Percentiles rank a stretch among this genome's conserved stretches.
Conservation (phyloP, 2,113 vertebrate genomes). For the Cyprinodon variegatus region DNA sequence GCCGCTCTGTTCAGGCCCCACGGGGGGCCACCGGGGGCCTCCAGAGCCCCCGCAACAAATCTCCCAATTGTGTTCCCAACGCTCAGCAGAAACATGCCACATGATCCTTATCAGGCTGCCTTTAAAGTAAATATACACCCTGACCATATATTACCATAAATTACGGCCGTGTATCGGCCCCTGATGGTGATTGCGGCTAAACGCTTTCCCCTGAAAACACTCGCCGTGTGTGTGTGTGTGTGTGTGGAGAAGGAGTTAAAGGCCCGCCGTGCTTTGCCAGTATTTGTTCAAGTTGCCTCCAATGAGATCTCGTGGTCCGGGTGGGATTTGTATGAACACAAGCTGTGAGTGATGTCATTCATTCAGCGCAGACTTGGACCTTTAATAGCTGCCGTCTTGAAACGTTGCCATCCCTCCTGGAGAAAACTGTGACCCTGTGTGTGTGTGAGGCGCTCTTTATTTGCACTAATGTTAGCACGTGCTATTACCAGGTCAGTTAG, state of each 20-base stretch:
- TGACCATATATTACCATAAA: slow-evolving; percentile 57
- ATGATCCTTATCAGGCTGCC: slow-evolving; percentile 64
- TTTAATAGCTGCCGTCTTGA: slow-evolving; percentile 64
- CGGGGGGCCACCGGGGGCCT: slow-evolving; percentile 41
- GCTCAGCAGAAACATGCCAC: slow-evolving; percentile 52
- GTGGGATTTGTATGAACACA: slow-evolving; percentile 56
- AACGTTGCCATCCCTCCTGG: slow-evolving; percentile 63
- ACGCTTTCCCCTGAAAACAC: slow-evolving; percentile 22
- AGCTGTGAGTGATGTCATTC: slow-evolving; percentile 58
- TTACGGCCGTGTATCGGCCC: slow-evolving; percentile 19
- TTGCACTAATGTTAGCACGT: slow-evolving; percentile 58
- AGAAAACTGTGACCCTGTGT: slow-evolving; percentile 26
- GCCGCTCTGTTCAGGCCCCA: slow-evolving; percentile 25
- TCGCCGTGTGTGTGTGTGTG: background rate
- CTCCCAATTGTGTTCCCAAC: slow-evolving; percentile 66
- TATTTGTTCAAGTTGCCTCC: slow-evolving; percentile 64
- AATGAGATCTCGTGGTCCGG: slow-evolving; percentile 40
- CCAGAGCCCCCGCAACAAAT: slow-evolving; percentile 57
- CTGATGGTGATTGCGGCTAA: slow-evolving; percentile 50
- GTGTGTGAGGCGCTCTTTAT: slow-evolving; percentile 45
- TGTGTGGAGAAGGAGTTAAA: background rate
- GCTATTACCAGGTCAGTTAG: slow-evolving; percentile 55
- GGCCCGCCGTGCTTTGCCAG: slow-evolving; percentile 42
- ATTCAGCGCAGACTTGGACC: slow-evolving; percentile 19
- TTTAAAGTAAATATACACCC: slow-evolving; percentile 60